Evolutionary conservation across 2,888 invertebrate genomes (phyloP), one percentile per base, ranked within the genome.

Genomic region (Eristalis pertinax): DNA sequence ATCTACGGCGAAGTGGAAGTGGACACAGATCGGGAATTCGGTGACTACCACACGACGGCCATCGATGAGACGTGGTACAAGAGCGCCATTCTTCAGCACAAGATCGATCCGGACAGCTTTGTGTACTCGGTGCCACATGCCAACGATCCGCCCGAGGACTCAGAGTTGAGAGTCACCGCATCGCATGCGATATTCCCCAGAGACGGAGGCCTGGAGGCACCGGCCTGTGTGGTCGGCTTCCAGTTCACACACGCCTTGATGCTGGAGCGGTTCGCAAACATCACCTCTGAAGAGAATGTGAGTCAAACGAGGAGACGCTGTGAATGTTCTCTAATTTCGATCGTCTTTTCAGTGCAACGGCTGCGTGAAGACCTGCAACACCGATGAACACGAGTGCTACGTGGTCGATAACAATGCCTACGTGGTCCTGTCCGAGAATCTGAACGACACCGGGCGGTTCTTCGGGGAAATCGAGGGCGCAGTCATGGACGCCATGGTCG

Each of bases 401-500:
- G 94, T 99, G n/a, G 94, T 99, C 60, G 99, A 99, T 92, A 97
- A 96, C 92, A 97, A 98, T 90, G 99, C 98, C 0, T 99, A 98
- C 92, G 95, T 98, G 1, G 94, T 97, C 11, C 95, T 97, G 0
- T 92, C 93, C 1, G 95, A 95, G 89, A 94, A 95, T 24, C 93
- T 94, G 43, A 94, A 94, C 56, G 94, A 96, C 69, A 96, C 96
- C 0, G 98, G 98, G 0, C 94, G 94, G 89, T 98, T 99, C 93
- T 97, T 98, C 92, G 98, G 98, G 0, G 96, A 96, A 86, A 94
- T 97, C 32, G 96, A 97, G 89, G 96, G 96, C 13, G 95, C 96
- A 43, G 95, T 98, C 2, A 95, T 98, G 95, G 94, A 95, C 75
- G 95, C 95, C 0, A 95, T 98, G 94, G 94, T 98, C 1, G 93